Percentiles rank a stretch among this genome's conserved stretches.
phyloP scores from a whole-genome alignment of 2,113 vertebrate species.

The Baryphthengus martii region DNA sequence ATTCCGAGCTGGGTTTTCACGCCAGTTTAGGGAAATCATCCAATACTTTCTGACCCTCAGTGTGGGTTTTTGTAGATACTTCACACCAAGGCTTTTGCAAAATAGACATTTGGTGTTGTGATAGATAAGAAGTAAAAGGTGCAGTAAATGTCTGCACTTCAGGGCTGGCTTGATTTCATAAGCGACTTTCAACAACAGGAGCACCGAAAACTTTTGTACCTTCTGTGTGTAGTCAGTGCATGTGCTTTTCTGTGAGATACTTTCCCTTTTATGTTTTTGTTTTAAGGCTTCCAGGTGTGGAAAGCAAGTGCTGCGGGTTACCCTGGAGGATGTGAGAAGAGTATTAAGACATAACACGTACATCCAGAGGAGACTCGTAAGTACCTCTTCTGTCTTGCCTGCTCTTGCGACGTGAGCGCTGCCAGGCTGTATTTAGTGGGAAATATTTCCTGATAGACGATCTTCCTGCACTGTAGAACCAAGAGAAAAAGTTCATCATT shows the following conservation, averaged over 20 bases:
- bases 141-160: background rate
- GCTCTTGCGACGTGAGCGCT: background rate
- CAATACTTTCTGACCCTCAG: background rate
- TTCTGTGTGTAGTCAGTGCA: background rate
- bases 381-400: background rate
- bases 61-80: background rate
- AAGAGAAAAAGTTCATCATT: background rate
- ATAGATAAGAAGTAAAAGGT: background rate
- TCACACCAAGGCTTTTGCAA: background rate
- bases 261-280: background rate
- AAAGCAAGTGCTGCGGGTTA: conserved; percentile 36
- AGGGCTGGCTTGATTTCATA: background rate
- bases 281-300: conserved; percentile 35
- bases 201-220: background rate
- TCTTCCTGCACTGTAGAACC: background rate
- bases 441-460: background rate
- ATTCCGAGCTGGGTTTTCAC: background rate
- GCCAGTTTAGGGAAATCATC: background rate
- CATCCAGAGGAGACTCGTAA: conserved; percentile 26
- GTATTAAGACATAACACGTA: conserved; percentile 18
- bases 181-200: background rate
- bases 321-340: conserved; percentile 31
- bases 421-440: background rate
- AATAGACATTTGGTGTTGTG: background rate
- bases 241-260: background rate